phyloP scores from a whole-genome alignment of 2,797 vertebrate species.

The Capromys pilorides region DNA sequence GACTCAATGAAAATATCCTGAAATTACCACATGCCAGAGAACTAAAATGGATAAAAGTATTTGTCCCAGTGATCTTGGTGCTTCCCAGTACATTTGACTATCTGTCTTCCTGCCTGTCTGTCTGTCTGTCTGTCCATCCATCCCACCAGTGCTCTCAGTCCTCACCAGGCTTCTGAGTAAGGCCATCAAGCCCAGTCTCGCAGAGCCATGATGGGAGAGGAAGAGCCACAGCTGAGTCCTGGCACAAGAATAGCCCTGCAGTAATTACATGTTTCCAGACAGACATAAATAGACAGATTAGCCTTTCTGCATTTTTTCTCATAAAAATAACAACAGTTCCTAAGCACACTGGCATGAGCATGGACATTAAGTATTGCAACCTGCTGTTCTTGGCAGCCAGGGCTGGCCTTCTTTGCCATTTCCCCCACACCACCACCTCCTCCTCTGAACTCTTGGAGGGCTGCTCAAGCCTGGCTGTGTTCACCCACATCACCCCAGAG shows the following conservation, averaged over 20 bases:
- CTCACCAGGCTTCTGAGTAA: constrained; percentile 65
- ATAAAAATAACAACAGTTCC: constrained; percentile 89
- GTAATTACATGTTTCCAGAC: constrained; percentile 87
- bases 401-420: constrained; percentile 82
- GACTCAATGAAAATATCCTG: constrained; percentile 42
- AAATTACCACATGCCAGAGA: constrained; percentile 63
- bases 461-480: constrained; percentile 80
- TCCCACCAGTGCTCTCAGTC: constrained; percentile 66
- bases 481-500: constrained; percentile 83
- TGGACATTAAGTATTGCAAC: constrained; percentile 87
- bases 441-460: constrained; percentile 83
- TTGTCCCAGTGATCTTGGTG: constrained; percentile 46
- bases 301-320: constrained; percentile 88
- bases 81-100: constrained; percentile 31
- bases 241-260: constrained; percentile 83
- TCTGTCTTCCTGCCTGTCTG: too few relatives aligned
- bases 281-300: constrained; percentile 89
- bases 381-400: constrained; percentile 87
- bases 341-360: constrained; percentile 84
- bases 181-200: constrained; percentile 69
- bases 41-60: constrained; percentile 54
- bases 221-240: constrained; percentile 82
- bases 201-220: constrained; percentile 81
- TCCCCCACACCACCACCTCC: constrained; percentile 61
- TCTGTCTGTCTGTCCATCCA: constrained; percentile 20